Evolutionary conservation across 2,888 invertebrate species (phyloP).

Genomic region (Eumacrocentrus americanus): DNA sequence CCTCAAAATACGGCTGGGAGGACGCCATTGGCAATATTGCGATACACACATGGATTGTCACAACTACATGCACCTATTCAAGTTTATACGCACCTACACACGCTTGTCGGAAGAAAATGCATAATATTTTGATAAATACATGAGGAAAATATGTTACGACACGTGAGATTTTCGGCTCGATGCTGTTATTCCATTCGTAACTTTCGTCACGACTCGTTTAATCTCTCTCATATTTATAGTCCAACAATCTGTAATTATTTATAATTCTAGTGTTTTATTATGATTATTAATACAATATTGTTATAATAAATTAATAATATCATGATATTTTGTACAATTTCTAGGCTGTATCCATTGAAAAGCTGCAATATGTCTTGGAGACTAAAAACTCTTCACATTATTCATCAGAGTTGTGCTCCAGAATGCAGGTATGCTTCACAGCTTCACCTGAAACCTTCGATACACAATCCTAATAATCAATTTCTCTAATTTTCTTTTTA

Average conservation of each 20-base stretch:
- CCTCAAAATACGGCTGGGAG: too few species aligned
- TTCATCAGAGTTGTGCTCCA: not conserved
- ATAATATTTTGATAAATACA: too few species aligned
- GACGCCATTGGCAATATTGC: too few species aligned
- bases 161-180: not conserved
- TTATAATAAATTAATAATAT: too few species aligned
- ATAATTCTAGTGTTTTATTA: too few species aligned
- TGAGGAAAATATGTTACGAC: constrained; percentile 29
- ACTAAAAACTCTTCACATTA: not conserved
- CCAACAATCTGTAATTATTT: not conserved
- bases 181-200: not conserved
- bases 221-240: too few species aligned
- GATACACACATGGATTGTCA: too few species aligned
- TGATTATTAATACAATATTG: too few species aligned
- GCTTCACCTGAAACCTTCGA: too few species aligned
- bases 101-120: too few species aligned
- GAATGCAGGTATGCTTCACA: not conserved
- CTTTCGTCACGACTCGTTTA: not conserved
- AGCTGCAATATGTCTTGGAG: constrained; percentile 9
- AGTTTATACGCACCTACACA: not conserved
- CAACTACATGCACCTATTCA: not conserved
- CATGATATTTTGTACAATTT: too few species aligned
- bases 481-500: constrained; percentile 6
- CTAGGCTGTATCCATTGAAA: too few species aligned
- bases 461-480: not conserved